Percentiles rank a stretch among this genome's conserved stretches.
phyloP scores from a whole-genome alignment of 2,888 invertebrate genomes.

The Philhelius pedissequus region DNA sequence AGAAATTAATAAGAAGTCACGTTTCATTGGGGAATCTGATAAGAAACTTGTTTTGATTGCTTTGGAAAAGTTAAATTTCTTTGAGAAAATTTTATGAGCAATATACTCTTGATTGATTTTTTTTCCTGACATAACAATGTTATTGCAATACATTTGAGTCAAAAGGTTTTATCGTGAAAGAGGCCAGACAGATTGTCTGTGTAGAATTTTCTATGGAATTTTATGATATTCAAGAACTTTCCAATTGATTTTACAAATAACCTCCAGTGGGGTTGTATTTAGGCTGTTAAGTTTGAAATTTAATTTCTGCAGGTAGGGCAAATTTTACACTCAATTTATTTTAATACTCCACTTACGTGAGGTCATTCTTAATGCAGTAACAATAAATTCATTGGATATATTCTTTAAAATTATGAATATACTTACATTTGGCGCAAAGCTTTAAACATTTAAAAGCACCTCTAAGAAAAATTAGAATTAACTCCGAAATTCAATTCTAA shows the following conservation, averaged over 20 bases:
- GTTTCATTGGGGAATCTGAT: neutral
- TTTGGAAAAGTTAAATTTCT: neutral
- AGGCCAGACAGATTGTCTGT: neutral
- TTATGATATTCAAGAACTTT: neutral
- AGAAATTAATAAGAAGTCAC: constrained; percentile 8
- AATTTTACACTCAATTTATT: too few relatives aligned
- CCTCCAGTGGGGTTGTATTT: too few relatives aligned
- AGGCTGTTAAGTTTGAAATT: too few relatives aligned
- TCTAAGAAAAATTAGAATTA: too few relatives aligned
- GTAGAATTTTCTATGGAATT: neutral
- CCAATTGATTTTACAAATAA: neutral
- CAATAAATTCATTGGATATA: too few relatives aligned
- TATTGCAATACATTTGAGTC: neutral
- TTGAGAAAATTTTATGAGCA: neutral
- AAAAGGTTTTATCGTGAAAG: neutral
- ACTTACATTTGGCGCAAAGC: too few relatives aligned
- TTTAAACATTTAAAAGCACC: too few relatives aligned
- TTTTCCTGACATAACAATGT: neutral
- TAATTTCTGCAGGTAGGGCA: too few relatives aligned
- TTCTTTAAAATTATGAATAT: too few relatives aligned
- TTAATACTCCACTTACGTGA: too few relatives aligned
- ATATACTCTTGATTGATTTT: neutral
- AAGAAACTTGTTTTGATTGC: constrained; percentile 14
- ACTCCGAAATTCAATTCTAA: too few relatives aligned
- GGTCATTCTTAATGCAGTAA: too few relatives aligned